A percentile compares a stretch with the other conserved stretches of the same genome.
Conservation (phyloP, 2,888 invertebrate species). For the Dicranocentrus wangi region DNA sequence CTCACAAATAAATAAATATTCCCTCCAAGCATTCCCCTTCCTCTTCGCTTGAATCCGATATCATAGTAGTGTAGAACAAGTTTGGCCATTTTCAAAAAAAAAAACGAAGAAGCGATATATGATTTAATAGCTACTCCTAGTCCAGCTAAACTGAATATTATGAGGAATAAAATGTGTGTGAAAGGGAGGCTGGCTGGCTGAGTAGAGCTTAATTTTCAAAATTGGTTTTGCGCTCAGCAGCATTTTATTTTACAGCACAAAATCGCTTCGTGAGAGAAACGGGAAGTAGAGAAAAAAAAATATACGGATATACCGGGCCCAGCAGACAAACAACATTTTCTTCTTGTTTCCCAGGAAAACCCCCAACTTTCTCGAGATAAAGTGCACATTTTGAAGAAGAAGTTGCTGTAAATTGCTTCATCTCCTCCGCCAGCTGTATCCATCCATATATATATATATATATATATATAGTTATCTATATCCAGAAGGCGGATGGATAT, state of each 20-base stretch:
- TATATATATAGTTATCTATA: background rate
- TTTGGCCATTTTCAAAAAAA: constrained; percentile 14
- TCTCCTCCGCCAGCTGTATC: constrained; percentile 60
- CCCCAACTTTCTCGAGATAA: constrained; percentile 16
- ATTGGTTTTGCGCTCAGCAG: constrained; percentile 46
- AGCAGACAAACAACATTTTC: background rate
- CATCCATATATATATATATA: background rate
- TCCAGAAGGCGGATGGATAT: background rate
- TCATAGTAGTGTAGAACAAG: no score
- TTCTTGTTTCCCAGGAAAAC: constrained; percentile 3
- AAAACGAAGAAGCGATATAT: constrained; percentile 39
- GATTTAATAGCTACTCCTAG: constrained; percentile 42
- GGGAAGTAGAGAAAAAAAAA: no score
- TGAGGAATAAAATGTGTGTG: no score
- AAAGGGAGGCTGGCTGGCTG: no score
- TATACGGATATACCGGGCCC: no score
- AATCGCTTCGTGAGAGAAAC: no score
- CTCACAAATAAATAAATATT: no score
- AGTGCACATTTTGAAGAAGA: constrained; percentile 46
- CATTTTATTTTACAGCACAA: constrained; percentile 40
- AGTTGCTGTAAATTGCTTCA: constrained; percentile 65
- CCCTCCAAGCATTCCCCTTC: no score
- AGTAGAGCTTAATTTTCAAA: constrained; percentile 44
- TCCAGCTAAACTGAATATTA: background rate
- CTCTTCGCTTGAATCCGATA: no score